These are phyloP conservation scores for Ceryle rudis DNA, from an alignment of 2,797 vertebrate genomes.

Conservation along the genomic window DNA sequence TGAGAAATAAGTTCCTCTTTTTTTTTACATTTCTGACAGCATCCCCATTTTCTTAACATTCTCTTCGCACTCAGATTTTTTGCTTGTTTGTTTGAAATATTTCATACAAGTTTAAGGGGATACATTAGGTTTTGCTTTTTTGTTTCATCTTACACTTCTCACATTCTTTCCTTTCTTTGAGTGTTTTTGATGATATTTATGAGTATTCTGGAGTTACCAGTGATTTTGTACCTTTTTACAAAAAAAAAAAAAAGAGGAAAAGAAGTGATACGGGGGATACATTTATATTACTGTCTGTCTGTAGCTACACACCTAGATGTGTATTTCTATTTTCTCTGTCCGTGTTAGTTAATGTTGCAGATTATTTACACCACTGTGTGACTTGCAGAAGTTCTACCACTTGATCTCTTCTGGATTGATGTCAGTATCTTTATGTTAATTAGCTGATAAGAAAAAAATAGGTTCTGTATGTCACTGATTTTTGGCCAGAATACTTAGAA, in stretches of 20 bases:
- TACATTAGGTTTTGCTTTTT: neutral
- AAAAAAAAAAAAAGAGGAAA: neutral
- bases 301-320: neutral
- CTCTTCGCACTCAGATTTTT: neutral
- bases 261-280: neutral
- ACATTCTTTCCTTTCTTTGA: neutral
- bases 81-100: neutral
- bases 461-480: neutral
- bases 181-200: fast-evolving
- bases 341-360: neutral
- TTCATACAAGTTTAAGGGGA: neutral
- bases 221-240: neutral
- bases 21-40: neutral
- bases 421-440: neutral
- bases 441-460: neutral
- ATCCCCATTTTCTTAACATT: neutral
- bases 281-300: fast-evolving
- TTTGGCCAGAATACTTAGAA: neutral
- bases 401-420: neutral
- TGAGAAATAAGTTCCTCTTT: neutral
- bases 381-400: neutral
- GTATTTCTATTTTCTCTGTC: neutral
- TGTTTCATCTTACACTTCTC: neutral
- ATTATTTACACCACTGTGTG: neutral
- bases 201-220: neutral